A percentile compares a stretch with the other conserved stretches of the same genome.
Evolutionary conservation across 2,797 vertebrate genomes (phyloP).

Genomic region (Diceros bicornis): DNA sequence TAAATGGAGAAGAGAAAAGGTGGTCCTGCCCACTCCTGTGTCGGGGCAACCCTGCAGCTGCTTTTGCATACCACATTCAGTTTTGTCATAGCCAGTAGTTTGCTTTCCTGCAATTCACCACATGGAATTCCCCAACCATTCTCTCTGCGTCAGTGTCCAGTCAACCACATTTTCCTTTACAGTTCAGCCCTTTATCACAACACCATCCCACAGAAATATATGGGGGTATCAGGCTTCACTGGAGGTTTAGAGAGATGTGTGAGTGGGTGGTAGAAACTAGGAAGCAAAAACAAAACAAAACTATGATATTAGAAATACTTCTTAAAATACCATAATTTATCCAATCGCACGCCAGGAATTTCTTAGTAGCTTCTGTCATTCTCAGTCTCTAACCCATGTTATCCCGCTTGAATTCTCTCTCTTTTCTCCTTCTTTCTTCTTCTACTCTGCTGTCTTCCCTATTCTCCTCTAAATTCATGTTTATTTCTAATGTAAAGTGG

Average conservation of each 20-base stretch:
- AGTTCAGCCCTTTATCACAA: neutral
- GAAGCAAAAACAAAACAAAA: constrained; percentile 15
- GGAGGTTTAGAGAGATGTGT: neutral
- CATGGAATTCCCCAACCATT: neutral
- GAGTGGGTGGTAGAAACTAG: neutral
- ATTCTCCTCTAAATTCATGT: neutral
- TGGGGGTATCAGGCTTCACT: neutral
- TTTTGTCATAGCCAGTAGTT: neutral
- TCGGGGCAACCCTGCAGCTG: neutral
- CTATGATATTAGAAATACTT: neutral
- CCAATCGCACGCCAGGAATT: neutral
- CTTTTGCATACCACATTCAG: rapidly evolving
- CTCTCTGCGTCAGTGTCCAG: neutral
- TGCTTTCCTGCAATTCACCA: neutral
- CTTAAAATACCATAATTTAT: neutral
- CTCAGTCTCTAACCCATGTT: neutral
- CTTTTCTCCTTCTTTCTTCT: neutral
- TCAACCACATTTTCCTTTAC: neutral
- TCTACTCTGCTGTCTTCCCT: neutral
- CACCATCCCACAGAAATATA: neutral
- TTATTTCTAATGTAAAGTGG: neutral
- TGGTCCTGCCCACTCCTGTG: rapidly evolving
- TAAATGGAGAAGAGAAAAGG: neutral
- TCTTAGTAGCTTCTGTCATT: neutral
- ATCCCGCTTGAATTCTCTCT: neutral